phyloP scores from a whole-genome alignment of 2,888 invertebrate genomes.

The Onthophagus sagittarius region DNA sequence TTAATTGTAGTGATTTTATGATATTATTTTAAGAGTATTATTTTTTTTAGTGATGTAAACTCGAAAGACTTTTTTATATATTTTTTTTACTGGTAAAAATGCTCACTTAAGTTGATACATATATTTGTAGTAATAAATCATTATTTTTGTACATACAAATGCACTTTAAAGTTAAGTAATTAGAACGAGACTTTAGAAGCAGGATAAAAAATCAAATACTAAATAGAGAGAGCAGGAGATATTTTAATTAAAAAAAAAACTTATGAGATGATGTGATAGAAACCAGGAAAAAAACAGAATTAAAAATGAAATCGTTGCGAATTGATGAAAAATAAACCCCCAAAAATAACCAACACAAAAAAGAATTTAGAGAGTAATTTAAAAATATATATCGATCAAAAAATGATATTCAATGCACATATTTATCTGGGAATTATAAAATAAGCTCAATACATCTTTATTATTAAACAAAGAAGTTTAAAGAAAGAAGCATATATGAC shows the following conservation, averaged over 20 bases:
- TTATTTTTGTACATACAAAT: slow-evolving; percentile 13
- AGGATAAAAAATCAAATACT: not conserved
- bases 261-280: slow-evolving; percentile 11
- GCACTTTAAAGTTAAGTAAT: not conserved
- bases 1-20: slow-evolving; percentile 14
- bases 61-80: slow-evolving; percentile 2
- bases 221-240: not conserved
- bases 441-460: not conserved
- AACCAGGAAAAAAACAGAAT: not conserved
- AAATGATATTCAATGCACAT: not conserved
- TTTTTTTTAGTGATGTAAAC: slow-evolving; percentile 17
- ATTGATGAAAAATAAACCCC: not conserved
- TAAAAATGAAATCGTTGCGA: not conserved
- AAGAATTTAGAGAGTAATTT: not conserved
- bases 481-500: not conserved
- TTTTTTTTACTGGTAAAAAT: slow-evolving; percentile 2
- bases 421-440: not conserved
- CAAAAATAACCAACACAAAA: not conserved
- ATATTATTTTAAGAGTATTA: slow-evolving; percentile 19
- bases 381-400: not conserved
- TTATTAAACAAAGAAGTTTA: not conserved
- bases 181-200: slow-evolving; percentile 3
- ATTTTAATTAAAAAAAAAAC: not conserved
- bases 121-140: not conserved
- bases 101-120: slow-evolving; percentile 12